Percentiles rank a stretch among this genome's conserved stretches.
These are phyloP conservation scores for Synanthedon andrenaeformis DNA, from an alignment of 2,888 invertebrate genomes.

Conservation along the genomic window DNA sequence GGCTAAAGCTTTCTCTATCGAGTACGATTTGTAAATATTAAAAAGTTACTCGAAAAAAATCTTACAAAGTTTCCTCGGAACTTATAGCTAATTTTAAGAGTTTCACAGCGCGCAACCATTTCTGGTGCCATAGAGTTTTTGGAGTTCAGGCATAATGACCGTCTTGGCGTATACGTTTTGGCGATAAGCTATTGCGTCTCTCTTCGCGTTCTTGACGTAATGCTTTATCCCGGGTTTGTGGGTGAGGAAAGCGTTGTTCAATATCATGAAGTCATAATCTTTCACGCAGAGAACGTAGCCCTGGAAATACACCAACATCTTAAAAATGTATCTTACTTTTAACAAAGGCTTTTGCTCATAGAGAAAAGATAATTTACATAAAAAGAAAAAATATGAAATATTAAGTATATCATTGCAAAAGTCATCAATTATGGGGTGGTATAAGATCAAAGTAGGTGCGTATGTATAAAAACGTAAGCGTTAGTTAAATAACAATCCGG, in stretches of 20 bases:
- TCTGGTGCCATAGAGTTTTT: conserved; percentile 83
- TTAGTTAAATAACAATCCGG: too few relatives aligned
- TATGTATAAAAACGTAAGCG: too few relatives aligned
- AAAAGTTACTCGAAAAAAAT: too few relatives aligned
- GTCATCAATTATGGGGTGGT: too few relatives aligned
- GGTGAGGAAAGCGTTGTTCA: conserved; percentile 93
- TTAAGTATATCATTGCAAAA: too few relatives aligned
- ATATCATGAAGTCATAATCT: conserved; percentile 92
- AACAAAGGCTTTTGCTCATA: too few relatives aligned
- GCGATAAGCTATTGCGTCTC: conserved; percentile 80
- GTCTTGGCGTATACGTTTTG: conserved; percentile 83
- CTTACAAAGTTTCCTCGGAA: too few relatives aligned
- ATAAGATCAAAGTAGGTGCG: too few relatives aligned
- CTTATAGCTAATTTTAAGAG: too few relatives aligned
- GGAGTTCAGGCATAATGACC: conserved; percentile 86
- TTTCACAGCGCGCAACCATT: conserved; percentile 81
- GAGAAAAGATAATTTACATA: neutral
- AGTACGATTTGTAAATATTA: too few relatives aligned
- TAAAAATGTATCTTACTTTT: neutral
- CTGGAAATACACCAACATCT: conserved; percentile 54
- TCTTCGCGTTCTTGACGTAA: conserved; percentile 81
- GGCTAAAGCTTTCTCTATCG: too few relatives aligned
- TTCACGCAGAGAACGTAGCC: conserved; percentile 91
- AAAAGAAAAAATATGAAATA: neutral
- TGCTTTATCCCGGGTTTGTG: conserved; percentile 93